phyloP scores from a whole-genome alignment of 2,888 invertebrate species.

The Agrochola macilenta region DNA sequence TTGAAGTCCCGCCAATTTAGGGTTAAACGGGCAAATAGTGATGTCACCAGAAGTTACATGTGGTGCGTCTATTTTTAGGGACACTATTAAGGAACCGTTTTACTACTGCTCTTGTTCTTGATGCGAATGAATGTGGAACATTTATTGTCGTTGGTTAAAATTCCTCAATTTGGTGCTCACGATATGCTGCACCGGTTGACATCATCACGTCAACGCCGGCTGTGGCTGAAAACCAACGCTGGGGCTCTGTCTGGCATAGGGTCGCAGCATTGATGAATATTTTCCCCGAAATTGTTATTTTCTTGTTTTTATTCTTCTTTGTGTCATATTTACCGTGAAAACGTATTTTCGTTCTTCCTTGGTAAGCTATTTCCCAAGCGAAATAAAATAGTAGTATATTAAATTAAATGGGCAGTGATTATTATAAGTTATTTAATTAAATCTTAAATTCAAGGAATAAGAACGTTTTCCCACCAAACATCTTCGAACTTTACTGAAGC shows the following conservation, averaged over 20 bases:
- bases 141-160: neutral
- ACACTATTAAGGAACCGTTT: constrained; percentile 34
- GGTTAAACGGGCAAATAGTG: constrained; percentile 67
- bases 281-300: too few relatives aligned
- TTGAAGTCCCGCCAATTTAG: constrained; percentile 72
- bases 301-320: too few relatives aligned
- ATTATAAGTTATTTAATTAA: neutral
- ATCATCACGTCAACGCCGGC: too few relatives aligned
- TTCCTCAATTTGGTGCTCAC: neutral
- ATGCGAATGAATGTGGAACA: constrained; percentile 8
- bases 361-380: neutral
- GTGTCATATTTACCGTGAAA: too few relatives aligned
- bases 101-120: constrained; percentile 4
- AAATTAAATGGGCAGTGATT: neutral
- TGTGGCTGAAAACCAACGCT: too few relatives aligned
- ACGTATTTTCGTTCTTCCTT: neutral
- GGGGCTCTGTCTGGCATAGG: too few relatives aligned
- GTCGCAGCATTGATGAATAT: too few relatives aligned
- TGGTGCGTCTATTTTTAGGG: constrained; percentile 57
- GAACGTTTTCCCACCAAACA: neutral
- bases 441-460: neutral
- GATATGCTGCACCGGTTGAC: too few relatives aligned
- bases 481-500: constrained; percentile 5
- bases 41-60: constrained; percentile 66
- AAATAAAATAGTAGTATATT: neutral